Evolutionary conservation across 2,113 vertebrate genomes (phyloP), one percentile per base, ranked within the genome.

Genomic region (Urocolius indicus): DNA sequence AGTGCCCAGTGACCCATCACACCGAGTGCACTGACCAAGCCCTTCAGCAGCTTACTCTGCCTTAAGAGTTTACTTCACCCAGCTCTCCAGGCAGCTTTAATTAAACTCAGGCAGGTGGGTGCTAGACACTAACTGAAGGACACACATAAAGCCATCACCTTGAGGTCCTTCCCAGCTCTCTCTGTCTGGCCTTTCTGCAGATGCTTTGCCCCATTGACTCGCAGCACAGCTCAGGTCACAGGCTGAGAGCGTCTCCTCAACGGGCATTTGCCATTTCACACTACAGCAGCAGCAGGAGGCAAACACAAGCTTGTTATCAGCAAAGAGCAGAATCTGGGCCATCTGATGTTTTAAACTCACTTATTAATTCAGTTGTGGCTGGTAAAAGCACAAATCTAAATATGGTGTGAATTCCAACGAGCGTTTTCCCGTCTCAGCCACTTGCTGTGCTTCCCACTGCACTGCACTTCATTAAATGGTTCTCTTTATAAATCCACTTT

Each of bases 401-500:
- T 84, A 52, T 41, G 38, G 34, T 68, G 88, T 90, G 94, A 95
- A 90, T 90, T 87, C 67, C 63, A 94, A 67, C 27, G 85, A 87
- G 67, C 11, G 6, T 75, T 36, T 94, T 57, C 65, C n/a, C 13
- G 0, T 67, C 71, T 89, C 57, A 88, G 81, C 85, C 21, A 24
- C 77, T 90, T 3, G 13, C 78, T 48, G 9, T 6, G 4, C 91
- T 81, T 85, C 18, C 87, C 55, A 48, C 94, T 75, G 84, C 87
- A 46, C 87, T 14, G 78, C 94, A 66, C 55, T 94, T 94, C 91
- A 96, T 96, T 94, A 95, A 95, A 89, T 46, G 85, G 48, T 43
- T 94, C 90, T 90, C 73, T 27, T 92, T 81, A 69, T 71, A 82
- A 92, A 96, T 76, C 91, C 83, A 81, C 91, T 92, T 95, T 95